A percentile compares a stretch with the other conserved stretches of the same genome.
Conservation (phyloP, 2,797 vertebrate species). For the Phylloscopus collybita region DNA sequence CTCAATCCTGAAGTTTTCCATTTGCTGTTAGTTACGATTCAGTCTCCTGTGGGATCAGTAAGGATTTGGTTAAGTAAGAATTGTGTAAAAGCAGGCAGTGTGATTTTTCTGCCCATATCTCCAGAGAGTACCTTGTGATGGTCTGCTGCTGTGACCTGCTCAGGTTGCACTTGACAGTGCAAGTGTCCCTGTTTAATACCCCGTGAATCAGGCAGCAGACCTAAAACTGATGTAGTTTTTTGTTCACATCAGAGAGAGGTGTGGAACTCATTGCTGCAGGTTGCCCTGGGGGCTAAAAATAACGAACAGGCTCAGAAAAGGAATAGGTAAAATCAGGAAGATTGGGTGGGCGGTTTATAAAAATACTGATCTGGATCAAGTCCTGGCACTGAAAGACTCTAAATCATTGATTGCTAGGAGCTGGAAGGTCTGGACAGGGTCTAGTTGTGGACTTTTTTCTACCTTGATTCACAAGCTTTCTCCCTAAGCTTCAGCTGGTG, state of each 20-base stretch:
- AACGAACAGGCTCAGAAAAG: not conserved
- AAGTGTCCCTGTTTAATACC: not conserved
- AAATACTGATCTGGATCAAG: not conserved
- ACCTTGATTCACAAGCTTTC: not conserved
- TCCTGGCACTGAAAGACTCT: not conserved
- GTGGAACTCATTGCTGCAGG: not conserved
- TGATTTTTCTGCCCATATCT: not conserved
- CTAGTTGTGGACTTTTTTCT: not conserved
- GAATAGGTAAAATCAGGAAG: not conserved
- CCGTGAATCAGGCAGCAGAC: not conserved
- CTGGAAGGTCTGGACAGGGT: not conserved
- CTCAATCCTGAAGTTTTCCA: not conserved
- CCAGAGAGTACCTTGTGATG: not conserved
- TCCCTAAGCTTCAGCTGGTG: not conserved
- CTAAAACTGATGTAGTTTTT: not conserved
- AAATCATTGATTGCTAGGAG: not conserved
- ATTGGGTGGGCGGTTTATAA: not conserved
- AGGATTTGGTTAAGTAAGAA: not conserved
- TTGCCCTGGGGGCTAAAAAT: not conserved
- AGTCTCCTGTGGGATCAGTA: not conserved
- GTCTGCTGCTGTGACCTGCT: not conserved
- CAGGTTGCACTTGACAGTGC: not conserved
- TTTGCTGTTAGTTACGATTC: not conserved
- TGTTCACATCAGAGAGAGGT: fast-evolving
- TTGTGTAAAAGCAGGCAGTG: not conserved